Evolutionary conservation across 2,888 invertebrate species (phyloP).

Genomic region (Pristionchus maxplancki): DNA sequence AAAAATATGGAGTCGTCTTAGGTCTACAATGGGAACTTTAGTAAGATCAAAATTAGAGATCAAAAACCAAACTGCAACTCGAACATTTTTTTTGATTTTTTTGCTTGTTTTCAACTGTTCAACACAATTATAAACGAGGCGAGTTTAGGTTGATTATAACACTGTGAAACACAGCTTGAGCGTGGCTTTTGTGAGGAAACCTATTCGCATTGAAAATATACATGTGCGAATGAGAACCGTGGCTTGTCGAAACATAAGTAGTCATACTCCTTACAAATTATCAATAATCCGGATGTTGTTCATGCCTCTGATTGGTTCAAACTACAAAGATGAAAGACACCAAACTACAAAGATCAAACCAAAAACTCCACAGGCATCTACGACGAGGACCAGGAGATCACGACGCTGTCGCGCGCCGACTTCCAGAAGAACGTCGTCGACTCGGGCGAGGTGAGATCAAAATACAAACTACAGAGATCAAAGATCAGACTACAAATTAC

Average conservation of each 20-base stretch:
- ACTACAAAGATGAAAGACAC: not conserved
- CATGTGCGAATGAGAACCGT: too few species aligned
- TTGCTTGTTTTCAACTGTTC: not conserved
- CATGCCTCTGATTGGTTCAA: too few species aligned
- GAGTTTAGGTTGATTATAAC: too few species aligned
- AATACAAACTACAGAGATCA: too few species aligned
- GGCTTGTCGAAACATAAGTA: too few species aligned
- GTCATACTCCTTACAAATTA: too few species aligned
- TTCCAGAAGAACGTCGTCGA: conserved; percentile 83
- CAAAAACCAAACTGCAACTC: not conserved
- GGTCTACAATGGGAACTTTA: not conserved
- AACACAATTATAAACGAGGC: too few species aligned
- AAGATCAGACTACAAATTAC: not conserved
- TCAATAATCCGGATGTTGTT: too few species aligned
- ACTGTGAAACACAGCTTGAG: too few species aligned
- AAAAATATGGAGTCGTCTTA: not conserved
- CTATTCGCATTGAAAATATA: too few species aligned
- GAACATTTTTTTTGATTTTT: not conserved
- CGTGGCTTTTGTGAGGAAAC: too few species aligned
- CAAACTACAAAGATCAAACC: not conserved
- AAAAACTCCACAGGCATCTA: conserved; percentile 84
- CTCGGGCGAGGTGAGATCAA: conserved; percentile 73
- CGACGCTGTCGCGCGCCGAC: conserved; percentile 85
- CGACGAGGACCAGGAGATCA: conserved; percentile 88
- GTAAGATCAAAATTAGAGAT: not conserved